Evolutionary conservation across 2,797 vertebrate species (phyloP), one percentile per base, ranked within the genome.

Genomic region (Pseudochaenichthys georgianus): DNA sequence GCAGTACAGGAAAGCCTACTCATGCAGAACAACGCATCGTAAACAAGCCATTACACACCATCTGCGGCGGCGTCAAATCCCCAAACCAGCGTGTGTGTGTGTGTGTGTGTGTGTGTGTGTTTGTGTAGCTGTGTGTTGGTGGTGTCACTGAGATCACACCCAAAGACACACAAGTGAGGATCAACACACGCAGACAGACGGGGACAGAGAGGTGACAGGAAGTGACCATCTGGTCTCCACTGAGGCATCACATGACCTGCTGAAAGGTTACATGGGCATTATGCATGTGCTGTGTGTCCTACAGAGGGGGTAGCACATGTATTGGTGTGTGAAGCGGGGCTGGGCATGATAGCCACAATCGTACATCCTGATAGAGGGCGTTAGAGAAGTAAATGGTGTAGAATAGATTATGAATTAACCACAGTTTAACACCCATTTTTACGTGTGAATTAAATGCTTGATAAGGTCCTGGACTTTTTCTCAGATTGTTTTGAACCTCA

Each of bases 1-100:
- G 78, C 87, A 80, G 70, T 88, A 85, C 85, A 86, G 87, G 78
- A 87, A 93, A 90, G 89, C 82, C 71, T 79, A 76, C 80, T 87
- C 88, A 75, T 58, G 81, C 73, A 70, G 87, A 91, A 90, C 87
- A 90, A 79, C 81, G 72, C 77, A 86, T 91, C 73, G 73, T 93
- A 95, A 95, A 94, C 92, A 95, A 92, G 89, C 81, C 85, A 91
- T 89, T 90, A 87, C 81, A 80, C 84, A 82, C 88, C 89, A 92
- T 93, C 89, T 93, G 91, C 72, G 75, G 73, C 2, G 64, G 83
- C 62, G 82, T 90, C 81, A 85, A 88, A 88, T 88, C 84, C 86
- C 79, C n/a, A 43, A 48, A 67, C 64, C 68, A 23, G 70, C 16
- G 3, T 17, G 63, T 3, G 23, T 28, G 23, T 28, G 23, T 23